Evolutionary conservation across 35 echinoderm and acorn worm species (phyloP), one percentile per base, ranked within the genome.

Genomic region (Heliocidaris tuberculata): DNA sequence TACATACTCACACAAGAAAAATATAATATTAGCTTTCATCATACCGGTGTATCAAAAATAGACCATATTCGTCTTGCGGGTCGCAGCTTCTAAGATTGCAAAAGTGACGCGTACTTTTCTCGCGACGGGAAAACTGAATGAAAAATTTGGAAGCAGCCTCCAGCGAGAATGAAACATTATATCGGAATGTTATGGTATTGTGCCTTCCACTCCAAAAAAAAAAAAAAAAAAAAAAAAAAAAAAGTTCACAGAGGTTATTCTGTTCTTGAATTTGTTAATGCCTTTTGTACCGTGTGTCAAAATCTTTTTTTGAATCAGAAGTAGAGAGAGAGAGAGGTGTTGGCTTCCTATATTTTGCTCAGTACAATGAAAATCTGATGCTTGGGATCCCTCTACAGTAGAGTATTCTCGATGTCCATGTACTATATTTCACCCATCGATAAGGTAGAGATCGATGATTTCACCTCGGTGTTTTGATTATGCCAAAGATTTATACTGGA

Each of bases 111-210:
- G 87, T 89, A 89, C 87, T 89, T 89, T 89, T 48, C 32, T 32
- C 87, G 87, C 87, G 31, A 89, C 87, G 87, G 31, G 87, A 89
- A 48, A 89, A 89, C 31, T 89, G 87, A 89, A 89, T 89, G 87
- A 89, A 89, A 89, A 42, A 89, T 16, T 89, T 89, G 5, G 19
- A 78, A 42, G 87, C 42, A 13, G 87, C 87, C 87, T 17, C 31
- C 31, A 89, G 87, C 87, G 15, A 89, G 31, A 89, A 48, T 48
- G 87, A 89, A 89, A 89, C 87, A 89, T 48, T 42, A 89, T 89
- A 89, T 89, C 47, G 87, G 31, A 89, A 89, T 89, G 31, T 48
- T 89, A 30, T 89, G 31, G 19, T 89, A 89, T 89, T 89, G 47
- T 89, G 47, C 31, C 9, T 89, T 17, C 17, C 65, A 78, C 65